Evolutionary conservation across 1,140 invertebrate genomes (phyloP), one percentile per base, ranked within the genome.

Genomic region (Cyphomyrmex costatus): DNA sequence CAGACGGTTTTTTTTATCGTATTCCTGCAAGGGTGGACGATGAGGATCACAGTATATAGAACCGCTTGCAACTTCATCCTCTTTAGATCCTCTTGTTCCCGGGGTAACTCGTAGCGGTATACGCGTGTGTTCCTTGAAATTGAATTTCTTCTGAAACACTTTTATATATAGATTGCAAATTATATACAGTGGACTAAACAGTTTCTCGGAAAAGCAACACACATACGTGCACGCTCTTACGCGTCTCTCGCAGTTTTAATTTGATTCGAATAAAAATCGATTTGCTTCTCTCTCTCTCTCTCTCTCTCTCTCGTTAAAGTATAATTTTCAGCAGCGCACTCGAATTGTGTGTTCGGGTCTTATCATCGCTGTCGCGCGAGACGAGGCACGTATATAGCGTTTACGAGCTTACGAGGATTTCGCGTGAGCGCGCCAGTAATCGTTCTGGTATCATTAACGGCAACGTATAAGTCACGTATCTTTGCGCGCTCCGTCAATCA

Each of bases 401-500:
- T 89, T 89, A 89, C 76, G 77, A 83, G 88, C 70, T 89, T 89
- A 89, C 88, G 88, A 89, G 88, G 78, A 77, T 76, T 89, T 89
- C 88, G 88, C 88, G 88, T 89, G 88, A 27, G 53, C 84, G 53
- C 84, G 27, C 56, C 16, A 53, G 88, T 86, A 89, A 89, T 89
- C 88, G 84, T 36, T 83, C 70, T 56, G 46, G 83, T 89, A 89
- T 89, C 88, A 89, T 89, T 86, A 89, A 86, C 87, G 68, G 46
- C 21, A 63, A 70, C 73, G 33, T 66, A 88, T 83, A 83, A 88
- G 88, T 83, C 88, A 80, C 88, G 76, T 86, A 88, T 68, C 76
- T 77, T 58, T 60, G 19, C 21, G 77, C 73, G 12, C 60, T 78
- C 42, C 74, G 73, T 79, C 68, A 65, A 85, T 88, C 66, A 71